These are phyloP conservation scores for Agrotis clavis DNA, from an alignment of 2,888 invertebrate species.

Conservation along the genomic window DNA sequence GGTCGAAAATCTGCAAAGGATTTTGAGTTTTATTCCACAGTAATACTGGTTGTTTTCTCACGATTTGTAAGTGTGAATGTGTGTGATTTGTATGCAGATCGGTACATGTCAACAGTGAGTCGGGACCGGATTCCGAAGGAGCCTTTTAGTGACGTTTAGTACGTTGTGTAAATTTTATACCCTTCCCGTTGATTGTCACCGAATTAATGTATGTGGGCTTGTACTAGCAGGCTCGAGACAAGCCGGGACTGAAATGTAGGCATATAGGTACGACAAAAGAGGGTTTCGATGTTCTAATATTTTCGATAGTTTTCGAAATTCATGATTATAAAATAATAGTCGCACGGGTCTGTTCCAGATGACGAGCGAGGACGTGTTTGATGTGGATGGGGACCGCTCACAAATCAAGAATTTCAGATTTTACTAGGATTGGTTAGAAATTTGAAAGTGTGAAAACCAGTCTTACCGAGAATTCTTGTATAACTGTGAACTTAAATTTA, in stretches of 20 bases:
- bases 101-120: constrained; percentile 72
- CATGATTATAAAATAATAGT: no score
- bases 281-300: background rate
- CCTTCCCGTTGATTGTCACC: constrained; percentile 64
- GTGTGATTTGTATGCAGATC: constrained; percentile 75
- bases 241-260: background rate
- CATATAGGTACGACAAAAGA: constrained; percentile 10
- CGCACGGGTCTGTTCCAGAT: no score
- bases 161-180: constrained; percentile 72
- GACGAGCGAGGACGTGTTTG: no score
- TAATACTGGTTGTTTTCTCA: constrained; percentile 43
- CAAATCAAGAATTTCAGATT: no score
- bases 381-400: no score
- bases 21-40: constrained; percentile 34
- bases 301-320: no score
- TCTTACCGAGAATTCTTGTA: no score
- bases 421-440: no score
- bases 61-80: constrained; percentile 47
- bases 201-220: constrained; percentile 56
- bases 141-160: constrained; percentile 71
- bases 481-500: no score
- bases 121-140: constrained; percentile 65
- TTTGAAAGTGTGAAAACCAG: no score
- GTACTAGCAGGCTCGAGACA: constrained; percentile 2
- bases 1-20: constrained; percentile 15